phyloP scores from a whole-genome alignment of 2,888 invertebrate species.

The Tetragonula carbonaria region DNA sequence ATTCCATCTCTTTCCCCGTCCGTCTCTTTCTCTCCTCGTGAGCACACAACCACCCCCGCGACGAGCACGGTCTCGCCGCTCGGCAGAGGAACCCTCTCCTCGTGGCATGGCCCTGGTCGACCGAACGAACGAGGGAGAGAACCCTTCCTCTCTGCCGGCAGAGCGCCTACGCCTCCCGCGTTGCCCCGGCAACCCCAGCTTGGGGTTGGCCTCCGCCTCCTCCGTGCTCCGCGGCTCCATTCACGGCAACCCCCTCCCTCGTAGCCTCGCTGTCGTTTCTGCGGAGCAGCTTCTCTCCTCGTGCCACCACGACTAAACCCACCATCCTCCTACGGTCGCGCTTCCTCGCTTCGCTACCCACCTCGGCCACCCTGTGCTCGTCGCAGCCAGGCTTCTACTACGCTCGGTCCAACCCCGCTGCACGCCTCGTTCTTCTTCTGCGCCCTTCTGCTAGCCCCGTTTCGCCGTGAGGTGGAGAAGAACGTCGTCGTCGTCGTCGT shows the following conservation, averaged over 20 bases:
- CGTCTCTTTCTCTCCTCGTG: conserved; percentile 48
- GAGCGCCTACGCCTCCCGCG: conserved; percentile 80
- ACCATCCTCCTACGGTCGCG: conserved; percentile 72
- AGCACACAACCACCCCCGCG: conserved; percentile 66
- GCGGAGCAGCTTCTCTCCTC: conserved; percentile 56
- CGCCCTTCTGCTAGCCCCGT: conserved; percentile 58
- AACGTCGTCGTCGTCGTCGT: background rate
- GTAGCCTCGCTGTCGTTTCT: conserved; percentile 58
- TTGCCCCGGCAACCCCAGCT: conserved; percentile 82
- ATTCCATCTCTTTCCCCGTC: background rate
- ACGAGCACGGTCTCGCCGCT: conserved; percentile 60
- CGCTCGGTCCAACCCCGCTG: conserved; percentile 57
- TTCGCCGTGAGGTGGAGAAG: conserved; percentile 28
- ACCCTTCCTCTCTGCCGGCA: conserved; percentile 71
- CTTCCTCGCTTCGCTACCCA: conserved; percentile 53
- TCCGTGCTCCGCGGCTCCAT: conserved; percentile 79
- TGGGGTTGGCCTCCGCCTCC: conserved; percentile 82
- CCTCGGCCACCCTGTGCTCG: conserved; percentile 44
- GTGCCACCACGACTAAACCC: conserved; percentile 69
- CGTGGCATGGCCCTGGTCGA: conserved; percentile 67
- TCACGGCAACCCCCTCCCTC: conserved; percentile 78
- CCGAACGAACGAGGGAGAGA: conserved; percentile 71
- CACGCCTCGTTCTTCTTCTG: conserved; percentile 24
- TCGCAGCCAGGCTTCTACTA: conserved; percentile 31
- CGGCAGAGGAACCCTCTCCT: conserved; percentile 63